Conservation (phyloP, 2,797 vertebrate genomes). For the Hoplostethus atlanticus region DNA sequence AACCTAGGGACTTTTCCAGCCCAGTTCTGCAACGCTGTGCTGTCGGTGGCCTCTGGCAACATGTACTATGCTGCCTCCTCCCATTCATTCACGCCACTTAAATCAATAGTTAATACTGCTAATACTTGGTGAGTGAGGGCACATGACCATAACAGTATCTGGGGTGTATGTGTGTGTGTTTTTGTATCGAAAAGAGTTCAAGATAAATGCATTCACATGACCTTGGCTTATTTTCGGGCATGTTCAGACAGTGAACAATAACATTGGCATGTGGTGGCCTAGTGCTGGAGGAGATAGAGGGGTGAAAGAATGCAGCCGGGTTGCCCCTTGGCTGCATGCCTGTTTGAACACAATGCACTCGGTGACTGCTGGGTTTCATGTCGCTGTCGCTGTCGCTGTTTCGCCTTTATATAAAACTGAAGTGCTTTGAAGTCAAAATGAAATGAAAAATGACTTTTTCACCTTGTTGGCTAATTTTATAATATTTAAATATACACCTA, state of each 20-base stretch:
- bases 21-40: constrained; percentile 26
- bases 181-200: constrained; percentile 31
- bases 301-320: constrained; percentile 45
- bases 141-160: constrained; percentile 8
- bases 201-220: constrained; percentile 38
- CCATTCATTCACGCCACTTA: constrained; percentile 30
- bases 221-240: constrained; percentile 55
- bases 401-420: neutral
- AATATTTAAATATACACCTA: too few relatives aligned
- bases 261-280: constrained; percentile 60
- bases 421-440: neutral
- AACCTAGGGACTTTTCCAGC: constrained; percentile 90
- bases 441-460: neutral
- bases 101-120: neutral
- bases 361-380: neutral
- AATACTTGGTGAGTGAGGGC: constrained; percentile 13
- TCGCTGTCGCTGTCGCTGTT: constrained; percentile 6
- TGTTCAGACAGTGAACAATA: constrained; percentile 64
- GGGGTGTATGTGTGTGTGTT: constrained; percentile 34
- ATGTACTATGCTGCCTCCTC: constrained; percentile 26
- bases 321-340: constrained; percentile 23
- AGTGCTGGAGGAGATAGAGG: constrained; percentile 49
- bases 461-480: neutral
- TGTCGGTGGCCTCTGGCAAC: constrained; percentile 37
- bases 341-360: constrained; percentile 14